These are phyloP conservation scores for Gasteruption jaculator DNA, from an alignment of 2,888 invertebrate species.

Conservation along the genomic window DNA sequence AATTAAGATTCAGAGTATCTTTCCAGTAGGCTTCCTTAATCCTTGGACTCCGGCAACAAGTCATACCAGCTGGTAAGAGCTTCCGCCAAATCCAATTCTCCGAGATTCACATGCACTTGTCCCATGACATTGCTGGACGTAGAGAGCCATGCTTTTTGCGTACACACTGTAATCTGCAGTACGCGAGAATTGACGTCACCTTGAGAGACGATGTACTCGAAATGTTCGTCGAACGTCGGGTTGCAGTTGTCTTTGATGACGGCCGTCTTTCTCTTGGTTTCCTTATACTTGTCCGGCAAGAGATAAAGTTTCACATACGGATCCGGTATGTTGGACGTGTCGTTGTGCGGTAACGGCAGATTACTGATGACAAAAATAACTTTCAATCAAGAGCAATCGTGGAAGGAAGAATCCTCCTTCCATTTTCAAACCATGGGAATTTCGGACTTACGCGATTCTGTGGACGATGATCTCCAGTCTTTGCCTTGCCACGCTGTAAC, in stretches of 20 bases:
- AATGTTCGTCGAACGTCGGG: conserved; percentile 86
- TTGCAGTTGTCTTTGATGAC: conserved; percentile 86
- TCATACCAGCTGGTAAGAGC: conserved; percentile 73
- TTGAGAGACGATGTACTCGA: conserved; percentile 82
- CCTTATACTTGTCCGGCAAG: conserved; percentile 78
- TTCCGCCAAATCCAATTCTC: conserved; percentile 65
- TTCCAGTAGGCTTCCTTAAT: conserved; percentile 36
- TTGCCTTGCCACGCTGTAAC: conserved; percentile 80
- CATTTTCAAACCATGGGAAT: conserved; percentile 7
- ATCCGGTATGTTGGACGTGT: conserved; percentile 80
- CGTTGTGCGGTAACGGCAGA: conserved; percentile 66
- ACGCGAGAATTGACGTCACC: conserved; percentile 74
- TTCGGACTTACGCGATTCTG: conserved; percentile 83
- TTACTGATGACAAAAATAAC: conserved; percentile 56
- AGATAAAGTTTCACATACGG: conserved; percentile 87
- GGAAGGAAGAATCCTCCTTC: neutral
- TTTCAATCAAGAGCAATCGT: conserved; percentile 4
- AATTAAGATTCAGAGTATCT: too few relatives aligned
- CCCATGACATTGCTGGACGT: conserved; percentile 81
- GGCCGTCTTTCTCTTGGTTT: conserved; percentile 81
- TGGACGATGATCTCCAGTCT: conserved; percentile 80
- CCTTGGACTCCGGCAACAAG: conserved; percentile 58
- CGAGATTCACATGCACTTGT: conserved; percentile 68
- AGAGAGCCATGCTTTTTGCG: conserved; percentile 78
- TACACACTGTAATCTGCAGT: conserved; percentile 82